These are phyloP conservation scores for Gnathonemus longibarbis DNA, from an alignment of 2,113 vertebrate genomes.

Conservation along the genomic window DNA sequence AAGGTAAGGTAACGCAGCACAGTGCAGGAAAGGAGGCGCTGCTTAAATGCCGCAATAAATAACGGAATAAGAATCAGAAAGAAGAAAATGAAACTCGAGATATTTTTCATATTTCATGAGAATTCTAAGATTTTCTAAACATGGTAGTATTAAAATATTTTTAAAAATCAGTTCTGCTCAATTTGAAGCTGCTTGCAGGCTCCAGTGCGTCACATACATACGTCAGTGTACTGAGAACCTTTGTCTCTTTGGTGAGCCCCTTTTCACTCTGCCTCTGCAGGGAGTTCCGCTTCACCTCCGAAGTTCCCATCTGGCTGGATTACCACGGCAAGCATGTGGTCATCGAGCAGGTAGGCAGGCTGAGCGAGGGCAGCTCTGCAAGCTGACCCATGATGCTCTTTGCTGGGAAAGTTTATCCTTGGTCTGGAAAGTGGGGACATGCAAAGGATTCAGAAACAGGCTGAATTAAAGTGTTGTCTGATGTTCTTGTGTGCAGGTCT, in stretches of 20 bases:
- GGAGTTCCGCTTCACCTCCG: constrained; percentile 86
- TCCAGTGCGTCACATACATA: background rate
- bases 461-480: background rate
- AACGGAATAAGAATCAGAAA: background rate
- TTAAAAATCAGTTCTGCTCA: background rate
- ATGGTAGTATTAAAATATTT: background rate
- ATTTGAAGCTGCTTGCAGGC: background rate
- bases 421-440: background rate
- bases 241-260: background rate
- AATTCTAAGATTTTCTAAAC: background rate
- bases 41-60: background rate
- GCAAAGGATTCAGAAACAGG: background rate
- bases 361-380: background rate
- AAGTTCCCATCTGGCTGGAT: constrained; percentile 88
- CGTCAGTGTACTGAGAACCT: too few relatives aligned
- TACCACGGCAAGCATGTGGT: constrained; percentile 84
- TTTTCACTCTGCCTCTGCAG: constrained; percentile 40
- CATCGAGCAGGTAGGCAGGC: constrained; percentile 72
- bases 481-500: background rate
- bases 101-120: background rate
- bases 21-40: background rate
- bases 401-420: background rate
- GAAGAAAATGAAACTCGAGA: background rate
- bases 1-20: background rate
- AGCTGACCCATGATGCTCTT: background rate